phyloP scores from a whole-genome alignment of 2,888 invertebrate genomes.

The Mesorhabditis spiculigera region DNA sequence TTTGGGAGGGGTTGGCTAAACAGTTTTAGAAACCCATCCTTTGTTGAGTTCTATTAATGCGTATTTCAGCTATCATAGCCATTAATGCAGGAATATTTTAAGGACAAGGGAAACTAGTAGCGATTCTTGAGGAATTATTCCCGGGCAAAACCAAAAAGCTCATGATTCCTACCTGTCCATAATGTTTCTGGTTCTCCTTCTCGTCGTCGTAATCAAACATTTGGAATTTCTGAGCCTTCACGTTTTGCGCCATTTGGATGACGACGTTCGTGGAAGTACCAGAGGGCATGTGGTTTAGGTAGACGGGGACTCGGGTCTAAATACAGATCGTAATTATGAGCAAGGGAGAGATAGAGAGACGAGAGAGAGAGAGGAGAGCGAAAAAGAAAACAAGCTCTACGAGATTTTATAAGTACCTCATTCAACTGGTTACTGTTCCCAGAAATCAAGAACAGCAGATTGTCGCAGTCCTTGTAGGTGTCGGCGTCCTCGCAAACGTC shows the following conservation, averaged over 20 bases:
- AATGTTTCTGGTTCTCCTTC: slow-evolving; percentile 1
- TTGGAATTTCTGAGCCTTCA: not conserved
- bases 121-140: too few species aligned
- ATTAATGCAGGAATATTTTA: too few species aligned
- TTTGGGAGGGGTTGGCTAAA: slow-evolving; percentile 5
- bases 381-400: too few species aligned
- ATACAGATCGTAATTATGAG: not conserved
- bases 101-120: too few species aligned
- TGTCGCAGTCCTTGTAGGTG: slow-evolving; percentile 71
- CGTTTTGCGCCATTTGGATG: not conserved
- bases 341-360: not conserved
- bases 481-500: slow-evolving; percentile 57
- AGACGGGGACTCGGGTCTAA: slow-evolving; percentile 5
- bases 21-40: too few species aligned
- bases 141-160: too few species aligned
- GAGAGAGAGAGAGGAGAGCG: too few species aligned
- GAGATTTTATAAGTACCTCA: not conserved
- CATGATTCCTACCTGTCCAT: not conserved
- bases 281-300: not conserved
- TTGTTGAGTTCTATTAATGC: too few species aligned
- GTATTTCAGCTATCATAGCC: too few species aligned
- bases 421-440: slow-evolving; percentile 64
- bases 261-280: not conserved
- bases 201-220: not conserved
- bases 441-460: slow-evolving; percentile 70